Conservation (phyloP, 2,797 vertebrate species). For the Taeniopygia guttata region DNA sequence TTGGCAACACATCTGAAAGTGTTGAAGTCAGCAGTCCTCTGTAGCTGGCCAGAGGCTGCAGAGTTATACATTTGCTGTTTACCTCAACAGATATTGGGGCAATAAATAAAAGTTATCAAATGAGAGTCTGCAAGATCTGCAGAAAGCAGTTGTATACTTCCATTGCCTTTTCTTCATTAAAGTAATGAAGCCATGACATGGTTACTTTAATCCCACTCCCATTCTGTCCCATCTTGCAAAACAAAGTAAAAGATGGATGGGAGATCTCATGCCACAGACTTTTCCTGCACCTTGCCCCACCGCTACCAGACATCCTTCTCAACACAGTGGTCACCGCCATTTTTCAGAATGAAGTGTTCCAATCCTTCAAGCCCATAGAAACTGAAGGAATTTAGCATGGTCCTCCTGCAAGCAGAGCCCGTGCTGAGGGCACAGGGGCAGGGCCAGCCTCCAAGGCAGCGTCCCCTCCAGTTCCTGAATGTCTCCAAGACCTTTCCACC, state of each 20-base stretch:
- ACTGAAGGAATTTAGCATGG: neutral
- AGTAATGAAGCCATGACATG: neutral
- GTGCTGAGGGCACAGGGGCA: neutral
- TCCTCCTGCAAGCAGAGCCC: neutral
- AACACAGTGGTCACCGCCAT: neutral
- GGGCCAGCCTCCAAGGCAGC: no score
- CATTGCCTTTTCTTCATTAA: neutral
- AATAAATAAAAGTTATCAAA: neutral
- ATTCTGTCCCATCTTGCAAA: neutral
- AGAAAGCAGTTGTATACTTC: neutral
- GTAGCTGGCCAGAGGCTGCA: neutral
- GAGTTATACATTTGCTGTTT: neutral
- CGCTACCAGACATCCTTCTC: neutral
- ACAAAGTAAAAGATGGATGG: neutral
- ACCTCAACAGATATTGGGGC: rapidly evolving
- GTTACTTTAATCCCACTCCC: neutral
- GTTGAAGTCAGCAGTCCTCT: neutral
- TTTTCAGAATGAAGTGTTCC: neutral
- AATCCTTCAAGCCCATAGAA: neutral
- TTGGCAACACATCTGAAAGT: neutral
- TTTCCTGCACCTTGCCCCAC: neutral
- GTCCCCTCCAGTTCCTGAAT: neutral
- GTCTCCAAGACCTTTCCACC: neutral
- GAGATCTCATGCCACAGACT: neutral
- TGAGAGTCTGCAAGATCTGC: neutral